Conservation (phyloP, 2,113 vertebrate species). For the Pseudonaja textilis region DNA sequence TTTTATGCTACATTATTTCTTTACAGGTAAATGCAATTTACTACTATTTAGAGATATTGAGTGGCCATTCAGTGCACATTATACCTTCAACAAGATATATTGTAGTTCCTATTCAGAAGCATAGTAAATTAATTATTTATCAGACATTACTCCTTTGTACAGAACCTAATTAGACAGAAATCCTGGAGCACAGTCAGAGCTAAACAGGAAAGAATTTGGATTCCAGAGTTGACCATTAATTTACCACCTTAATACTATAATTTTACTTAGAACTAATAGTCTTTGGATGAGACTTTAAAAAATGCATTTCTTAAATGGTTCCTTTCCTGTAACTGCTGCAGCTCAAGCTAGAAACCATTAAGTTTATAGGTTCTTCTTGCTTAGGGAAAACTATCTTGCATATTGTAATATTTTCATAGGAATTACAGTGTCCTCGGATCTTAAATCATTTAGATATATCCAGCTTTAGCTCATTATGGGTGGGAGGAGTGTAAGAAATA, state of each 20-base stretch:
- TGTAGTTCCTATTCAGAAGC: neutral
- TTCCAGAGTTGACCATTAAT: neutral
- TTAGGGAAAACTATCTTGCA: neutral
- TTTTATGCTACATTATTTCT: neutral
- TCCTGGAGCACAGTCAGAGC: neutral
- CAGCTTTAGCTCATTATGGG: neutral
- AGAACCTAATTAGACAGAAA: neutral
- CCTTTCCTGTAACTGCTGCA: no score
- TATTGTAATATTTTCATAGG: neutral
- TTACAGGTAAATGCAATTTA: conserved; percentile 36
- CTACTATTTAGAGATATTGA: neutral
- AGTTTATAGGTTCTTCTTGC: neutral
- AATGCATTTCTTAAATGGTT: neutral
- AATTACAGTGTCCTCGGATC: neutral
- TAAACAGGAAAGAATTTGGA: neutral
- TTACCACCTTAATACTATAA: neutral
- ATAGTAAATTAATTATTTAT: neutral
- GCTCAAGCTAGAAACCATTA: neutral
- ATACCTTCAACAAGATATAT: neutral
- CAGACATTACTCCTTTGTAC: neutral
- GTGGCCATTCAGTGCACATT: neutral
- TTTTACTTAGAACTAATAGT: neutral
- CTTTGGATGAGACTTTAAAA: neutral
- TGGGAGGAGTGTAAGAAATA: neutral
- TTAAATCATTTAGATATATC: neutral